Conservation (phyloP, 2,888 invertebrate species). For the Phalera bucephala region DNA sequence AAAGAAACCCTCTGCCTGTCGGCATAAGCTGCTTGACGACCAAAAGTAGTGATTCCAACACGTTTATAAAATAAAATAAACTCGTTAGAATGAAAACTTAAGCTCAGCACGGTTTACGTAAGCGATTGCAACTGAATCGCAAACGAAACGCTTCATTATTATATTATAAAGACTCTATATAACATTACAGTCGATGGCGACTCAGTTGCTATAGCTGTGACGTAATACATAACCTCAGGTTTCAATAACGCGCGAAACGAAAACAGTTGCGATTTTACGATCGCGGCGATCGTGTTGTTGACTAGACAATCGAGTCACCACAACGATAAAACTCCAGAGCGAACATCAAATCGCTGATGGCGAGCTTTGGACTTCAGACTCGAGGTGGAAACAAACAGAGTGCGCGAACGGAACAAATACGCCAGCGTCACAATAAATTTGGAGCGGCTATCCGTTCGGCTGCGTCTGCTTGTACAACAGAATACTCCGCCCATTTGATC, state of each 20-base stretch:
- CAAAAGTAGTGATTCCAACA: constrained; percentile 29
- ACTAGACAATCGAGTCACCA: constrained; percentile 53
- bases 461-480: no score
- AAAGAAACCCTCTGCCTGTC: constrained; percentile 35
- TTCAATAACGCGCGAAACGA: no score
- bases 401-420: no score
- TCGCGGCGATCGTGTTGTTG: constrained; percentile 41
- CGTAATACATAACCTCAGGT: no score
- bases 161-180: no score
- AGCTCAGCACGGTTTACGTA: constrained; percentile 15
- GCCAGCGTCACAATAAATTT: no score
- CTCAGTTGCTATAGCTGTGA: no score
- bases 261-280: constrained; percentile 34
- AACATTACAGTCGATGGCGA: no score
- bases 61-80: constrained; percentile 5
- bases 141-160: no score
- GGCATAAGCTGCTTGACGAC: constrained; percentile 50
- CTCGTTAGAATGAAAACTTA: constrained; percentile 30
- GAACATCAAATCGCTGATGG: constrained; percentile 26
- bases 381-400: no score
- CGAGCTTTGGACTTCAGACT: constrained; percentile 21
- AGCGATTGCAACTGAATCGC: background rate
- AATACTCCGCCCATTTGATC: no score
- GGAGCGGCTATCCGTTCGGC: no score
- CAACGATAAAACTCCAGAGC: constrained; percentile 33